Evolutionary conservation across 2,888 invertebrate species (phyloP).

Genomic region (Tetrapedia diversipes): DNA sequence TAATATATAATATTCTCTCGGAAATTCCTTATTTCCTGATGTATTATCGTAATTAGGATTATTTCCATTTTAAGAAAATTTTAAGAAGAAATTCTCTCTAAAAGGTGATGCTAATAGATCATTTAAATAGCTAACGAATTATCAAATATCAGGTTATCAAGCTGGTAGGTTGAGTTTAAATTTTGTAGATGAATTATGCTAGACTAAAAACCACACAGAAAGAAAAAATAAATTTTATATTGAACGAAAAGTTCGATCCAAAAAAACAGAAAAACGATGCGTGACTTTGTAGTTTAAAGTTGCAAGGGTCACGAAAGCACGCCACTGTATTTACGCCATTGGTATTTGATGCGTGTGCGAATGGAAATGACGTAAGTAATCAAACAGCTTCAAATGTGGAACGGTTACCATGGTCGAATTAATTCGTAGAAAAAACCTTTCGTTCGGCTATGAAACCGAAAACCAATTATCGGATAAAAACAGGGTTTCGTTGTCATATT

Average conservation of each 20-base stretch:
- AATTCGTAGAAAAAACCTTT: conserved; percentile 14
- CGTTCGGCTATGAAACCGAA: conserved; percentile 1
- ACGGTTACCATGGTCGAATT: conserved; percentile 18
- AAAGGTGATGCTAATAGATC: no score
- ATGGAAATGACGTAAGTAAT: conserved; percentile 46
- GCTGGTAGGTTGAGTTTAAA: no score
- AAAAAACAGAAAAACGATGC: conserved; percentile 4
- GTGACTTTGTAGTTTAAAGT: not conserved
- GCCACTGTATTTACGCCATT: not conserved
- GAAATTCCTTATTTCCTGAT: no score
- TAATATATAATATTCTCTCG: no score
- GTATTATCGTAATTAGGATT: no score
- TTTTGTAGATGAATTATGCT: no score
- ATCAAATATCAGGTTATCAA: no score
- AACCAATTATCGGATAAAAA: not conserved
- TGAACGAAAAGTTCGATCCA: not conserved
- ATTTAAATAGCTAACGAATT: no score
- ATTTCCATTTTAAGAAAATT: no score
- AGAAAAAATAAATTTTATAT: not conserved
- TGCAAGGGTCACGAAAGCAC: not conserved
- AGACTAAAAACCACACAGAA: not conserved
- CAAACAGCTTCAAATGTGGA: conserved; percentile 21
- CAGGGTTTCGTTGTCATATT: no score
- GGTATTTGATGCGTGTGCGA: conserved; percentile 21
- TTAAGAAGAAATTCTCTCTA: no score